Evolutionary conservation across 2,888 invertebrate genomes (phyloP).

Genomic region (Mythimna impura): DNA sequence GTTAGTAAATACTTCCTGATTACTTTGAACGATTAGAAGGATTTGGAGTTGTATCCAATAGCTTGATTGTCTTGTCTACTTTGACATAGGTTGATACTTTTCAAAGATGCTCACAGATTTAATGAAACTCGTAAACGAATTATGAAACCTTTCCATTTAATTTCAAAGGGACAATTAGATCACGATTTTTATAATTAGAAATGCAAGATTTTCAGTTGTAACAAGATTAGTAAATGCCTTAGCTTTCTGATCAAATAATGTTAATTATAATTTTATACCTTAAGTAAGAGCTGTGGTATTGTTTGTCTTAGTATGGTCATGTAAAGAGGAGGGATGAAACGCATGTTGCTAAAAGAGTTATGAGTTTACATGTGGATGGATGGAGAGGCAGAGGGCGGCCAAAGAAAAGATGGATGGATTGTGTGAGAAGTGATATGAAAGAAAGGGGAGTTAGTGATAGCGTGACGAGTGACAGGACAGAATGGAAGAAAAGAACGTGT

Average conservation of each 20-base stretch:
- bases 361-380: no score
- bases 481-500: no score
- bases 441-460: no score
- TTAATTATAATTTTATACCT: neutral
- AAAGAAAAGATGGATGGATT: no score
- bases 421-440: no score
- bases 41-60: neutral
- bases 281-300: neutral
- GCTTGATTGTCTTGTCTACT: neutral
- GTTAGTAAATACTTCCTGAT: slow-evolving; percentile 1
- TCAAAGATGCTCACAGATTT: no score
- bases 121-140: neutral
- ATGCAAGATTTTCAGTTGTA: neutral
- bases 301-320: no score
- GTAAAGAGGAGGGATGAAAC: no score
- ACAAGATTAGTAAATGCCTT: neutral
- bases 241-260: neutral
- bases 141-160: neutral
- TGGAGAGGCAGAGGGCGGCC: no score
- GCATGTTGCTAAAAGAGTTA: no score
- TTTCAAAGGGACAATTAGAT: slow-evolving; percentile 6
- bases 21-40: neutral
- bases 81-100: neutral
- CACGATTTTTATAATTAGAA: neutral
- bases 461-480: no score